Base-by-base conservation (phyloP, 2,888 invertebrate species). In the Tolmerus cingulatus region DNA sequence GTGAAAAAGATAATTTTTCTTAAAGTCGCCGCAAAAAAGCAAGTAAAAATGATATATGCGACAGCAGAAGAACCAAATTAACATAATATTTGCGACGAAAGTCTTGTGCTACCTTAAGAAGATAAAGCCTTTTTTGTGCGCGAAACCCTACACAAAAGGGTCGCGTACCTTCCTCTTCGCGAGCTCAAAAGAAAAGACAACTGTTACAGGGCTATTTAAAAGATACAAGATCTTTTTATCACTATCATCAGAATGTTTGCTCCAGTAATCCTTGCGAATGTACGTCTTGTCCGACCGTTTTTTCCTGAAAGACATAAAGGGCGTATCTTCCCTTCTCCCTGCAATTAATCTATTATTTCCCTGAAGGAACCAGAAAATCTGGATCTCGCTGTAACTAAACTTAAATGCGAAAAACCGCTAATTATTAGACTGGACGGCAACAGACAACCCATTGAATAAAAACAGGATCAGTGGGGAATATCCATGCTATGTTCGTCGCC, bases 391-490 rank as follows among this genome's bases (percentile, higher is more conserved):
- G 76, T 78, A 55, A 78, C 66, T 7, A 66, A 66, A 66, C 12
- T 66, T 86, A 86, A 81, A 55, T 43, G 88, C 87, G 88, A 86
- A 88, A 88, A 88, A 87, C 88, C 88, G 87, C 88, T 88, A 88
- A 88, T 88, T 88, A 88, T 86, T 57, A 51, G 82, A 74, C 74
- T 86, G 82, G 81, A 82, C 66, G 82, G 81, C 46, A 88, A 88
- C 87, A 86, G 66, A 86, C 88, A 86, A 43, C 88, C 88, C 84
- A 86, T 76, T 40, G 76, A 88, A 88, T 88, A 57, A 86, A 88
- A 89, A 89, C 88, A 89, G 87, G 89, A 89, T 89, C 89, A 88
- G 88, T 88, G 87, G 89, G 89, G 27, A 77, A 86, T 46, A 46
- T 55, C 66, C 27, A 23, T 57, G 23, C 23, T 57, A 1, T 40